Conservation (phyloP, 2,113 vertebrate genomes). For the Athene noctua region DNA sequence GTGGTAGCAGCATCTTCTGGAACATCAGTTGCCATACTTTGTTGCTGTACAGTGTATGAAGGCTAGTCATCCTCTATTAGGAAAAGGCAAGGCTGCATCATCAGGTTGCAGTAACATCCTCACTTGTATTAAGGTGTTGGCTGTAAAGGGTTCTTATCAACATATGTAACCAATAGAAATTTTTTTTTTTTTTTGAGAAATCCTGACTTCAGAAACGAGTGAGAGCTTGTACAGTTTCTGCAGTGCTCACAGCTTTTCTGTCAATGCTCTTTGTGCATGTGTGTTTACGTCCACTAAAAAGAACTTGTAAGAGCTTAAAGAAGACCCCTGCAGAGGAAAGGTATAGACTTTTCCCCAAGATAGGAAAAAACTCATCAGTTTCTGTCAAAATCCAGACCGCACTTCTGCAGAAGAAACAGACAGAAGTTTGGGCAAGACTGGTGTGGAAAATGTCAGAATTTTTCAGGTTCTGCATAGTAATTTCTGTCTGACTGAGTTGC, state of each 20-base stretch:
- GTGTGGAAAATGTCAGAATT: background rate
- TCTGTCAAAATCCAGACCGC: background rate
- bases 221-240: background rate
- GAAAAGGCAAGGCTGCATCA: background rate
- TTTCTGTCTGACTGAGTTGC: background rate
- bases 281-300: background rate
- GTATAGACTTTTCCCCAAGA: background rate
- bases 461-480: background rate
- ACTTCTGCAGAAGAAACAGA: background rate
- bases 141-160: background rate
- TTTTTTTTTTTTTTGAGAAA: background rate
- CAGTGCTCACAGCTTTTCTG: background rate
- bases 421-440: background rate
- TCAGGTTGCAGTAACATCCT: background rate
- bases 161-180: background rate
- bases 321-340: background rate
- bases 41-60: background rate
- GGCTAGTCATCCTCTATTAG: background rate
- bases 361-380: accelerated
- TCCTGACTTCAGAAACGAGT: background rate
- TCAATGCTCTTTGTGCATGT: background rate
- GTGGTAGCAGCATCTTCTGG: background rate
- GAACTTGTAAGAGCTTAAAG: background rate
- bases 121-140: background rate
- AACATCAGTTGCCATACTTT: background rate